Evolutionary conservation across 2,797 vertebrate genomes (phyloP).

Genomic region (Anguilla marmorata): DNA sequence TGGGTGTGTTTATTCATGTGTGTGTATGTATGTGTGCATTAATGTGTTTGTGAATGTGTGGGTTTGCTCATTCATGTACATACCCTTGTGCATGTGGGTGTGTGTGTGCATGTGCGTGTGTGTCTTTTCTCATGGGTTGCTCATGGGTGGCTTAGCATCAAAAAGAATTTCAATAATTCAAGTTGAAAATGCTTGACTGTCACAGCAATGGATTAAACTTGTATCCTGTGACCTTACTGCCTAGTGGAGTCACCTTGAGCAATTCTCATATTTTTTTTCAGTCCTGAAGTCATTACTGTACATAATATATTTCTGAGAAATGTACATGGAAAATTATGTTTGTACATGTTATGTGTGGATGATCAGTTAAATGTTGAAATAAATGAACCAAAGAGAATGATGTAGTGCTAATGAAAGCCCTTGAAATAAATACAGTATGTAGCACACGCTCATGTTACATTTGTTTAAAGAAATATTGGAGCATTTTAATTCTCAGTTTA

Average conservation of each 20-base stretch:
- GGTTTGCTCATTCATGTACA: too few relatives aligned
- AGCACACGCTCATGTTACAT: too few relatives aligned
- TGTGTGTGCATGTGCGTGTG: neutral
- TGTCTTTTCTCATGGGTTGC: neutral
- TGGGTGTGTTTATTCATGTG: neutral
- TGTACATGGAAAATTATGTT: neutral
- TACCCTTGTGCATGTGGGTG: neutral
- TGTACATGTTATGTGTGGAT: neutral
- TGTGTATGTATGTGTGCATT: neutral
- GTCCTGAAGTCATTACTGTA: neutral
- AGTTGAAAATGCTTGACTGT: neutral
- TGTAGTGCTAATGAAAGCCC: neutral
- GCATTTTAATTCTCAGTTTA: too few relatives aligned
- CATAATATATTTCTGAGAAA: neutral
- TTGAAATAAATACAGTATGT: neutral
- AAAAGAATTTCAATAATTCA: neutral
- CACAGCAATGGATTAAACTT: slow-evolving; percentile 1
- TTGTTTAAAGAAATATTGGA: too few relatives aligned
- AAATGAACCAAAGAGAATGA: neutral
- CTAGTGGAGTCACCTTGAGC: neutral
- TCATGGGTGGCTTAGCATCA: neutral
- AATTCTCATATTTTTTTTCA: neutral
- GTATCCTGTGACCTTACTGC: neutral
- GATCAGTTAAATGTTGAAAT: neutral
- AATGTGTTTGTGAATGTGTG: neutral